Evolutionary conservation across 1,140 invertebrate genomes (phyloP).

Genomic region (Leptinotarsa texana): DNA sequence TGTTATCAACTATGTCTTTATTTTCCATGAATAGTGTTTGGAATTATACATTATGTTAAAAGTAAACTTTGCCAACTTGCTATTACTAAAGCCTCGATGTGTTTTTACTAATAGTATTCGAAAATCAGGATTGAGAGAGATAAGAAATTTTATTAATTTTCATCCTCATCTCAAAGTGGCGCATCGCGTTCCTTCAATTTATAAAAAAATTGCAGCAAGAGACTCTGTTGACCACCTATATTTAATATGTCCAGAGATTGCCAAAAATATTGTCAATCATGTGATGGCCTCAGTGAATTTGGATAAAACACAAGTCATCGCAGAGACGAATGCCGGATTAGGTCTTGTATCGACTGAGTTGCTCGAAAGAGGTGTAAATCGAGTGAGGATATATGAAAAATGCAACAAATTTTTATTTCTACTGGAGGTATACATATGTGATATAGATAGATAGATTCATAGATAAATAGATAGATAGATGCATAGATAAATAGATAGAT

Average conservation of each 20-base stretch:
- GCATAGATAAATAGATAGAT: too few relatives aligned
- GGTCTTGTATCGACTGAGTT: conserved; percentile 46
- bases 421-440: background rate
- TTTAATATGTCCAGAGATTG: conserved; percentile 41
- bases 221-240: conserved; percentile 27
- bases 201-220: background rate
- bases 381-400: conserved; percentile 47
- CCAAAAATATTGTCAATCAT: conserved; percentile 37
- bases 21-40: too few relatives aligned
- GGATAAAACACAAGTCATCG: conserved; percentile 40
- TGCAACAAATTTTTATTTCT: conserved; percentile 41
- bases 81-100: too few relatives aligned
- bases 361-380: conserved; percentile 37
- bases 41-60: too few relatives aligned
- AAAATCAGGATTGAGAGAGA: too few relatives aligned
- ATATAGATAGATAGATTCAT: too few relatives aligned
- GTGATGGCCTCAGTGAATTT: conserved; percentile 35
- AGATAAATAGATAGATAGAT: too few relatives aligned
- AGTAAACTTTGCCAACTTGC: too few relatives aligned
- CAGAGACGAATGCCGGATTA: conserved; percentile 49
- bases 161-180: background rate
- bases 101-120: too few relatives aligned
- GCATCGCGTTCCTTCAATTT: background rate
- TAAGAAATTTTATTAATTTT: too few relatives aligned
- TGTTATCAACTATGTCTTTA: too few relatives aligned